Base-by-base conservation (phyloP, 2,888 invertebrate species). In the Acrobasis consociella region DNA sequence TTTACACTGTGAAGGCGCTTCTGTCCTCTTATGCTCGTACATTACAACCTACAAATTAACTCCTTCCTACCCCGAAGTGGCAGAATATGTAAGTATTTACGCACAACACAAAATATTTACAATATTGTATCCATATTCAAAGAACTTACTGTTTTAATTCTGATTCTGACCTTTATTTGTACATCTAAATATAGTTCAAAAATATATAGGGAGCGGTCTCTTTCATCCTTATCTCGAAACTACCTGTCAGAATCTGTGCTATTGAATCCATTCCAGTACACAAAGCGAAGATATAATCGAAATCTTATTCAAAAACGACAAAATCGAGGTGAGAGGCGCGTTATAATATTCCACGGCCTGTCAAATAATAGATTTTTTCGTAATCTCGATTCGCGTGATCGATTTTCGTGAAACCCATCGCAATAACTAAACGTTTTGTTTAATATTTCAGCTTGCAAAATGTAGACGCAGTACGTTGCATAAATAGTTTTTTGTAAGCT, bases 221-320 rank as follows among this genome's bases (percentile, higher is more conserved):
- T 58, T 58, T 49, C 31, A 58, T 58, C 15, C 49, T 58, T 49
- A 58, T 58, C 58, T n/a, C 1, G 31, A 58, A 9, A 64, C 68
- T 78, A 81, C 80, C 79, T 78, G 81, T 76, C 74, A 65, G 66
- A 68, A 67, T 70, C 69, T 64, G 70, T 67, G 65, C 68, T 70
- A 70, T 69, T 60, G 71, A 74, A 70, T 75, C 66, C 61, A 71
- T 64, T 66, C 63, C 66, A 65, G 59, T 65, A 72, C 68, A 71
- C 68, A 60, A 64, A 72, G 64, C 64, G 51, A 5, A 64, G 71
- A 75, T 55, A 61, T 63, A 71, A 76, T 76, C 69, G 62, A 72
- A 67, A 70, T 70, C 65, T 69, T 67, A 67, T 69, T 71, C 65
- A 67, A 64, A 70, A 68, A 68, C 63, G 62, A 64, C 65, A 62